phyloP scores from a whole-genome alignment of 2,888 invertebrate species.

The Clepsis dumicolana region DNA sequence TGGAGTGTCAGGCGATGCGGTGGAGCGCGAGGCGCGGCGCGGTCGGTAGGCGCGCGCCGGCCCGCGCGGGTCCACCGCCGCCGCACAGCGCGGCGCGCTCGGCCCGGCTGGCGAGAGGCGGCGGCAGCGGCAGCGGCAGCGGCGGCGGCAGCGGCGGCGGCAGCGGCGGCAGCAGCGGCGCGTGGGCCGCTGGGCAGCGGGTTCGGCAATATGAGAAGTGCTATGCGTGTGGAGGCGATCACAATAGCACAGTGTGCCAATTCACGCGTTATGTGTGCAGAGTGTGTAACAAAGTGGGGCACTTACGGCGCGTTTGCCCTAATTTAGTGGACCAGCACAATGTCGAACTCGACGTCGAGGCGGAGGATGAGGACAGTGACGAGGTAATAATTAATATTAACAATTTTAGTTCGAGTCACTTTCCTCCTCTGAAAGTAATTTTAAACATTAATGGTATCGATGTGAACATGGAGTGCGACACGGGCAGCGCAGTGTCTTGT shows the following conservation, averaged over 20 bases:
- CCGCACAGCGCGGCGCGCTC: too few relatives aligned
- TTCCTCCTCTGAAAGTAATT: neutral
- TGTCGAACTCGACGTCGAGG: neutral
- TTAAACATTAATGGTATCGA: conserved; percentile 2
- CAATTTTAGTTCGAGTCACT: neutral
- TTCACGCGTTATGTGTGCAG: conserved; percentile 23
- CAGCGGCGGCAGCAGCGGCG: too few relatives aligned
- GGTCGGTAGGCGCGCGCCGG: neutral
- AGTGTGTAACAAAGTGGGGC: conserved; percentile 11
- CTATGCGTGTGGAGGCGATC: conserved; percentile 3
- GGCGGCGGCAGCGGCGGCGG: too few relatives aligned
- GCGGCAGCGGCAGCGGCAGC: too few relatives aligned
- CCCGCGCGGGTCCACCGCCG: too few relatives aligned
- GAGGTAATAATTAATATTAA: conserved; percentile 14
- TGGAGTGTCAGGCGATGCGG: neutral
- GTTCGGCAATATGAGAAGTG: neutral
- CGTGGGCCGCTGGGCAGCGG: neutral
- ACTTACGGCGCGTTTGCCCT: conserved; percentile 12
- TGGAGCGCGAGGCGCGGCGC: neutral
- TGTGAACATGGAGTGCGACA: conserved; percentile 42
- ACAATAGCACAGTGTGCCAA: neutral
- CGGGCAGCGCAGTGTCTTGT: conserved; percentile 42
- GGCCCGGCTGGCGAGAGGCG: too few relatives aligned
- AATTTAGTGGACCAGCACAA: neutral
- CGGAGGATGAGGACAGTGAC: conserved; percentile 9